phyloP scores from a whole-genome alignment of 2,888 invertebrate genomes.

The Eupithecia subumbrata region DNA sequence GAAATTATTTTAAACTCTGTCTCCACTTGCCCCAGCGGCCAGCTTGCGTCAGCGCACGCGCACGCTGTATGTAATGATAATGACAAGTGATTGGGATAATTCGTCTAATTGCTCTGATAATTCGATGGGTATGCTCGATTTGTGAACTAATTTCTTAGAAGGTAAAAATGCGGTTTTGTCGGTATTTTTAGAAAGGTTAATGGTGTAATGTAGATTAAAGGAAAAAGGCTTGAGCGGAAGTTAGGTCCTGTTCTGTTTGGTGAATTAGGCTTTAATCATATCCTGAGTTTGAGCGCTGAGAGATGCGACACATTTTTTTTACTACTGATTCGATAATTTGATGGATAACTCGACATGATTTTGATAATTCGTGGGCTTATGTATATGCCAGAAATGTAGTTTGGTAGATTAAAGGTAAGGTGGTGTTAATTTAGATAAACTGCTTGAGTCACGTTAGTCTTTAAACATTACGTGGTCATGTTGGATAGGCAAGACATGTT shows the following conservation, averaged over 20 bases:
- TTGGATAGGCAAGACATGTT: background rate
- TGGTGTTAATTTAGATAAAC: background rate
- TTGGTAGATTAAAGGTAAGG: background rate
- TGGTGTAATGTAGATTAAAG: background rate
- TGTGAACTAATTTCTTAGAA: background rate
- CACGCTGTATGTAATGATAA: conserved; percentile 18
- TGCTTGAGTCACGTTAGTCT: background rate
- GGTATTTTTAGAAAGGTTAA: background rate
- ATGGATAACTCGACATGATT: background rate
- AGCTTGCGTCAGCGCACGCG: conserved; percentile 12
- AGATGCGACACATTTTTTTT: no score
- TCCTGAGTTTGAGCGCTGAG: no score
- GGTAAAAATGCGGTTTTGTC: background rate
- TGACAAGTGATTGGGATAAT: conserved; percentile 29
- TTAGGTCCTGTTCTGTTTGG: no score
- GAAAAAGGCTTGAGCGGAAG: background rate
- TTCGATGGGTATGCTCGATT: conserved; percentile 6
- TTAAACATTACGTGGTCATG: no score
- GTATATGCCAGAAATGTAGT: background rate
- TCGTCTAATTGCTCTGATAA: conserved; percentile 26
- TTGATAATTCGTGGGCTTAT: background rate
- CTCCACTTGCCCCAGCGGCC: conserved; percentile 16
- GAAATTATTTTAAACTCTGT: conserved; percentile 25
- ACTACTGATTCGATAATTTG: background rate
- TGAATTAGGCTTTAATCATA: no score